phyloP scores from a whole-genome alignment of 2,888 invertebrate species.

The Syrphus vitripennis region DNA sequence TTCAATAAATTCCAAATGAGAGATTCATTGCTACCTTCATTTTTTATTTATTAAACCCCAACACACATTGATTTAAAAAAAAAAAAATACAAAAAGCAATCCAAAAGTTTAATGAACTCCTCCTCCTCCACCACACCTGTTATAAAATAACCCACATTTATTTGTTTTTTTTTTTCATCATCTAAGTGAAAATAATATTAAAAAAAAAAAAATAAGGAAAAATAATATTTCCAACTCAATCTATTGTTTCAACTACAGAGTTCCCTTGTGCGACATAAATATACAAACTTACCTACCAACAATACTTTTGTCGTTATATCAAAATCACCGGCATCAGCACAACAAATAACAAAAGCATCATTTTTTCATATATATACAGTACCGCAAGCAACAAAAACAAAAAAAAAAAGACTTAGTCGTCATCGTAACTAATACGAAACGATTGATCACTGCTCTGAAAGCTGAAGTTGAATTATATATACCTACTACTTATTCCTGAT shows the following conservation, averaged over 20 bases:
- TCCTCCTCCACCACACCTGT: too few species aligned
- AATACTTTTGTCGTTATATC: slow-evolving; percentile 28
- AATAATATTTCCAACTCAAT: slow-evolving; percentile 41
- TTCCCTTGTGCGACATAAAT: slow-evolving; percentile 53
- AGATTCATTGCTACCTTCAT: not conserved
- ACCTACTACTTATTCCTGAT: not conserved
- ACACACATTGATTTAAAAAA: not conserved
- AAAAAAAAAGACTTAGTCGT: slow-evolving; percentile 11
- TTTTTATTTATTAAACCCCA: not conserved
- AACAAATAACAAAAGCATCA: not conserved
- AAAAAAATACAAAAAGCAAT: not conserved
- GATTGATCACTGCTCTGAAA: slow-evolving; percentile 62
- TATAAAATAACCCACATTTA: too few species aligned
- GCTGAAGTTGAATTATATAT: not conserved
- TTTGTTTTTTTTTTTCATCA: not conserved
- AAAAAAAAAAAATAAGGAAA: too few species aligned
- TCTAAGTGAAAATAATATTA: slow-evolving; percentile 22
- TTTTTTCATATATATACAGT: slow-evolving; percentile 21
- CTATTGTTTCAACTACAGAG: slow-evolving; percentile 11
- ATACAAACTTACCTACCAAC: not conserved
- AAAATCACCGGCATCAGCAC: not conserved
- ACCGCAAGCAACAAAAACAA: slow-evolving; percentile 18
- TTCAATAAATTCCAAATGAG: not conserved
- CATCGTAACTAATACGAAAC: slow-evolving; percentile 39
- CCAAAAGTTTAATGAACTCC: slow-evolving; percentile 55